Evolutionary conservation across 2,888 invertebrate genomes (phyloP), one percentile per base, ranked within the genome.

Genomic region (Biston stratarius): DNA sequence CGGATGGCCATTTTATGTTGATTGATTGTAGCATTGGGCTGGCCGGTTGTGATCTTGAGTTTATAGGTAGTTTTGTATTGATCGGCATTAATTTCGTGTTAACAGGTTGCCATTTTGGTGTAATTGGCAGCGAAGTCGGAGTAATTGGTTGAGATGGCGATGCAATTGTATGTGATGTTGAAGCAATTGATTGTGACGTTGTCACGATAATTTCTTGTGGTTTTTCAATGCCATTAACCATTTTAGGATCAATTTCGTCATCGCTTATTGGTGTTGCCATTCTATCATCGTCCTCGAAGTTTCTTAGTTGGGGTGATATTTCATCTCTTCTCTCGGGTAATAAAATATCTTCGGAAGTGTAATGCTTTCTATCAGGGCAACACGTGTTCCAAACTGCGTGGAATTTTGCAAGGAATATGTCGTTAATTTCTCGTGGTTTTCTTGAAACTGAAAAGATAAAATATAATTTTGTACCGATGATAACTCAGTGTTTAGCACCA

Each of bases 331-430:
- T 61, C 11, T 88, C 88, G 0, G 83, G 84, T 0, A 77, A 24
- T 0, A 77, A 71, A 0, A 78, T 11, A 6, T 85, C 87, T 52
- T 74, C 77, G 0, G 84, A 79, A 0, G 76, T 72, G 5, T 78
- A 72, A 1, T 74, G 80, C 42, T 79, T 84, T 0, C 92, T 73
- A 47, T 91, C 89, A 0, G 91, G 90, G 40, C 93, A 90, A 57
- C 89, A 91, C 0, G 80, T 77, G 72, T 84, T 82, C 93, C 93
- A 94, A 0, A 93, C 73, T 0, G 70, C 70, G 65, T 90, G 83
- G 0, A 92, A 77, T 47, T 83, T 81, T 6, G 71, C 69, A 0
- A 93, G 77, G 48, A 90, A 84, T 0, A 68, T 6, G 0, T 88
- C 87, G 0, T 78, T 85, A 0, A 92, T 72, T 38, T 87, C 82